phyloP scores from a whole-genome alignment of 1,140 invertebrate genomes.

The Hylaeus volcanicus region DNA sequence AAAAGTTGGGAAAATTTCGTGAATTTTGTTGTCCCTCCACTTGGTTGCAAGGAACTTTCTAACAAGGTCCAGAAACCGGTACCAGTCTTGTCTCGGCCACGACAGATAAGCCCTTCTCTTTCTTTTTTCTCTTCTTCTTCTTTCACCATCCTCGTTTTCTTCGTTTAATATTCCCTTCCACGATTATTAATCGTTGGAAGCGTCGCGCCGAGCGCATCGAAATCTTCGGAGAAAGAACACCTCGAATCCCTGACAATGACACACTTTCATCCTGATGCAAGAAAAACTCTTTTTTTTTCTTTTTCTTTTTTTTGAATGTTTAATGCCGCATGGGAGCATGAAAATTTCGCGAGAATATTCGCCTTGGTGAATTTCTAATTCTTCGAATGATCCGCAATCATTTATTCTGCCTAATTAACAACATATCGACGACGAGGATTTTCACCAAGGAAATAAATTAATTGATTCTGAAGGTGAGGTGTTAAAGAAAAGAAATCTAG shows the following conservation, averaged over 20 bases:
- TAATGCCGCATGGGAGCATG: too few species aligned
- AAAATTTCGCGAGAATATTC: background rate
- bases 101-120: slow-evolving; percentile 23
- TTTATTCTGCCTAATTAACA: too few species aligned
- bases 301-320: background rate
- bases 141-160: background rate
- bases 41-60: background rate
- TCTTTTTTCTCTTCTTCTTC: background rate
- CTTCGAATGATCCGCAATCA: too few species aligned
- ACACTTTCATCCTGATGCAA: background rate
- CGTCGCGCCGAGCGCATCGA: background rate
- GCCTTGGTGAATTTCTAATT: too few species aligned
- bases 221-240: background rate
- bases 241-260: background rate
- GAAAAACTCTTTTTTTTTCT: too few species aligned
- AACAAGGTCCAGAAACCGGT: slow-evolving; percentile 40
- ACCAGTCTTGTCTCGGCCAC: slow-evolving; percentile 19
- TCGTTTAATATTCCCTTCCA: background rate
- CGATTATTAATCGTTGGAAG: slow-evolving; percentile 16
- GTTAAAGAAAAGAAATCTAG: too few species aligned
- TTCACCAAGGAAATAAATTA: too few species aligned
- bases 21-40: background rate
- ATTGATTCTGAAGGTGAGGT: too few species aligned
- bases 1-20: background rate
- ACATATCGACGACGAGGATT: too few species aligned